Conservation (phyloP, 2,113 vertebrate species). For the Thymallus thymallus region DNA sequence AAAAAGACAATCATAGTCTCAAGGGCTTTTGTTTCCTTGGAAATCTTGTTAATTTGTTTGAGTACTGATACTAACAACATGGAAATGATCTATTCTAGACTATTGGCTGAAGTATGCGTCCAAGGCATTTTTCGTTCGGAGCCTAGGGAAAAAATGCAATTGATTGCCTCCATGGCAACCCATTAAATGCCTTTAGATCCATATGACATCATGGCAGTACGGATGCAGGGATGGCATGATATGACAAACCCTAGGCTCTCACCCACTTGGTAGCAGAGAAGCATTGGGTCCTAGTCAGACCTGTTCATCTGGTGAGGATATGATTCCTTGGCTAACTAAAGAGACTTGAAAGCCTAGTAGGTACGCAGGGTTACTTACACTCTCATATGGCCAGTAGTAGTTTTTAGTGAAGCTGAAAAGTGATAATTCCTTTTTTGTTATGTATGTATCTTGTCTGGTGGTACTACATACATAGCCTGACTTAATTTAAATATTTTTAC, state of each 20-base stretch:
- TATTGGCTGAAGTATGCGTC: slow-evolving; percentile 59
- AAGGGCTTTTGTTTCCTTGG: slow-evolving; percentile 79
- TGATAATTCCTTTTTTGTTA: slow-evolving; percentile 50
- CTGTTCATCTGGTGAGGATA: slow-evolving; percentile 22
- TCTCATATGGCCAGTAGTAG: slow-evolving; percentile 61
- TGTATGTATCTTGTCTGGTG: slow-evolving; percentile 62
- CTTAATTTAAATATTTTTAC: slow-evolving; percentile 64
- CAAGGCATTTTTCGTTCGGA: slow-evolving; percentile 70
- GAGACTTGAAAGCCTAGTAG: slow-evolving; percentile 5
- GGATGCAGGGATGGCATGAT: slow-evolving; percentile 49
- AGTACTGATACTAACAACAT: slow-evolving; percentile 32
- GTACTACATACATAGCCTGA: slow-evolving; percentile 70
- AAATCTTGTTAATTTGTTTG: slow-evolving; percentile 52
- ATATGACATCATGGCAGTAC: slow-evolving; percentile 63
- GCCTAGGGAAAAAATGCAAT: slow-evolving; percentile 68
- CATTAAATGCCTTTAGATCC: slow-evolving; percentile 77
- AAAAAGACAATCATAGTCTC: slow-evolving; percentile 80
- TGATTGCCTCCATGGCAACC: slow-evolving; percentile 70
- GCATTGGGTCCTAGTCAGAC: slow-evolving; percentile 40
- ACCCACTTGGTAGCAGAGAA: slow-evolving; percentile 34
- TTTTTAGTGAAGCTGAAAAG: slow-evolving; percentile 75
- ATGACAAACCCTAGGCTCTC: slow-evolving; percentile 48
- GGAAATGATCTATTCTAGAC: slow-evolving; percentile 59
- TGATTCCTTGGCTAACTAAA: slow-evolving; percentile 19
- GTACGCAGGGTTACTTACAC: not conserved